phyloP scores from a whole-genome alignment of 2,888 invertebrate species.

The Cantharis rustica region DNA sequence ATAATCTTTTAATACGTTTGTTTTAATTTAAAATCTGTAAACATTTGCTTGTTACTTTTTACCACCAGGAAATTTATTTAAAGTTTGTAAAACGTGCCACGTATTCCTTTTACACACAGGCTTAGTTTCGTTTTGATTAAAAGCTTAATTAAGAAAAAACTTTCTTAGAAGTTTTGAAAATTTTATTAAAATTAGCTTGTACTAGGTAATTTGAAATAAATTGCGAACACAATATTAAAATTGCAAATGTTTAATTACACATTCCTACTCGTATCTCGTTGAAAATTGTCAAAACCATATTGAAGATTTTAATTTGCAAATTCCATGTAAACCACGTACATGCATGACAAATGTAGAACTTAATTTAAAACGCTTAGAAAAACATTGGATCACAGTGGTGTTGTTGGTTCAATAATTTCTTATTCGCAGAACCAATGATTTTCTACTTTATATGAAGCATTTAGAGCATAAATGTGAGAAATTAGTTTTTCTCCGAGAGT shows the following conservation, averaged over 20 bases:
- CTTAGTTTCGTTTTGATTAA: not conserved
- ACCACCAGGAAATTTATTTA: not conserved
- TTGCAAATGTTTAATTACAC: constrained; percentile 1
- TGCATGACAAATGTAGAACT: constrained; percentile 21
- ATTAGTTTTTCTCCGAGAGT: constrained; percentile 16
- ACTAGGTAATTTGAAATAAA: not conserved
- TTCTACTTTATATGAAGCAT: constrained; percentile 17
- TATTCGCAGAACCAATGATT: constrained; percentile 21
- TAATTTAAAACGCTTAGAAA: constrained; percentile 19
- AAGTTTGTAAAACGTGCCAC: not conserved
- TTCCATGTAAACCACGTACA: constrained; percentile 20
- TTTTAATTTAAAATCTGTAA: not conserved
- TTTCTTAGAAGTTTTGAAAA: not conserved
- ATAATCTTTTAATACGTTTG: not conserved
- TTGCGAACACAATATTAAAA: not conserved
- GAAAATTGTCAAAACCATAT: constrained; percentile 1
- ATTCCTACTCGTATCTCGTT: constrained; percentile 14
- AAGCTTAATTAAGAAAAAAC: not conserved
- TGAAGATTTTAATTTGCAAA: constrained; percentile 6
- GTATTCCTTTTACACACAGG: not conserved
- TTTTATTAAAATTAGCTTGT: not conserved
- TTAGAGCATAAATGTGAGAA: constrained; percentile 24
- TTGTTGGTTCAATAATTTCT: constrained; percentile 17
- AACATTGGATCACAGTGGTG: constrained; percentile 8
- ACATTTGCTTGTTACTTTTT: not conserved